Evolutionary conservation across 23 tunicate species (phyloP).

Genomic region (Phallusia fumigata): DNA sequence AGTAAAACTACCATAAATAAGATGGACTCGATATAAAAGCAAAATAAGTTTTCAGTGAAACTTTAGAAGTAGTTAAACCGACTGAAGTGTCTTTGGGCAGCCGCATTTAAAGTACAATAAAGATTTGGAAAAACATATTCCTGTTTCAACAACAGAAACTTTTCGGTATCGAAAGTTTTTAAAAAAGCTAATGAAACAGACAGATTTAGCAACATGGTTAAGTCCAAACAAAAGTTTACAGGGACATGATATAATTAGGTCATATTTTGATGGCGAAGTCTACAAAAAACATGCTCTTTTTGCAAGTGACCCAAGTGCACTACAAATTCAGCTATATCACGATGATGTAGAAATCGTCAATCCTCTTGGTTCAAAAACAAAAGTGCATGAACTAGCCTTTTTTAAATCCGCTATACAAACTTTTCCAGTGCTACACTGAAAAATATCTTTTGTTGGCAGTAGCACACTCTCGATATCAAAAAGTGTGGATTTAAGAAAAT

Average conservation of each 20-base stretch:
- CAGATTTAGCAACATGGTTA: conserved; percentile 17
- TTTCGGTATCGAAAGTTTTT: conserved; percentile 14
- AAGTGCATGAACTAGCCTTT: conserved; percentile 29
- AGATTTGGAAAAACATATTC: conserved; percentile 8
- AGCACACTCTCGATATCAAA: conserved; percentile 23
- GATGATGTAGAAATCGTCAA: conserved; percentile 31
- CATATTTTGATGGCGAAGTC: conserved; percentile 13
- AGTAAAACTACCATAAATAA: neutral
- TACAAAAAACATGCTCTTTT: conserved; percentile 15
- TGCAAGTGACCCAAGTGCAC: conserved; percentile 5
- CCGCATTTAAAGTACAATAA: conserved; percentile 10
- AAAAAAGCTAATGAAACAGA: conserved; percentile 14
- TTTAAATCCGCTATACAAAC: conserved; percentile 28
- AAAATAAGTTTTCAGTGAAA: conserved; percentile 21
- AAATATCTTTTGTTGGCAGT: conserved; percentile 24
- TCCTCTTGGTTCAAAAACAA: conserved; percentile 45
- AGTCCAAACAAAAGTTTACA: neutral
- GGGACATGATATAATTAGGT: conserved; percentile 17
- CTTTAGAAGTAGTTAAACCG: conserved; percentile 11
- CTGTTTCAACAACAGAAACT: conserved; percentile 19
- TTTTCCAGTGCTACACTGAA: conserved; percentile 3
- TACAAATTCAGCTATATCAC: conserved; percentile 35
- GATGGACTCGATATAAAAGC: conserved; percentile 30
- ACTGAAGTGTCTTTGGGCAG: conserved; percentile 18
- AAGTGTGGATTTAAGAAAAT: conserved; percentile 27